phyloP scores from a whole-genome alignment of 2,797 vertebrate species.

The Otolemur crassicaudatus region DNA sequence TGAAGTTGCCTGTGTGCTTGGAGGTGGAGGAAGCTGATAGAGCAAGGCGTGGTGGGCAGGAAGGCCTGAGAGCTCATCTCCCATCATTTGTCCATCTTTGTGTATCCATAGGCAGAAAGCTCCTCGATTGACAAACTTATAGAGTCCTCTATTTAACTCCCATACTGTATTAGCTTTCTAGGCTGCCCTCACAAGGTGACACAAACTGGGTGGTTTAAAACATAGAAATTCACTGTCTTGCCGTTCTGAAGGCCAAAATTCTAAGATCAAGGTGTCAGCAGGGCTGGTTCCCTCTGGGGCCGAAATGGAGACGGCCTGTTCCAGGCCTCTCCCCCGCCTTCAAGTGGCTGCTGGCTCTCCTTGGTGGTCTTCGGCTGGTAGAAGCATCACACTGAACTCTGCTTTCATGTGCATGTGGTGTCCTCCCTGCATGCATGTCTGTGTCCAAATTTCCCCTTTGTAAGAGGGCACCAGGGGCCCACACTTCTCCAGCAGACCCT shows the following conservation, averaged over 20 bases:
- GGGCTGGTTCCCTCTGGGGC: neutral
- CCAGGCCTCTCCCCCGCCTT: neutral
- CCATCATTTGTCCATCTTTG: neutral
- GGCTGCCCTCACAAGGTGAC: neutral
- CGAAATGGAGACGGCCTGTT: neutral
- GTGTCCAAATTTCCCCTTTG: neutral
- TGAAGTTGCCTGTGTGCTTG: rapidly evolving
- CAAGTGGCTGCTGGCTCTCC: neutral
- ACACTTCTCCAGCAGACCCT: neutral
- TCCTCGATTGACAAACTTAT: neutral
- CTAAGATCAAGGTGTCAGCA: neutral
- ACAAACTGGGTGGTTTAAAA: neutral
- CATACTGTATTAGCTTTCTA: neutral
- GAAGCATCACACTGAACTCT: neutral
- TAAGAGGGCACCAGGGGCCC: neutral
- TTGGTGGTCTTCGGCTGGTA: neutral
- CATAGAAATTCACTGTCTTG: neutral
- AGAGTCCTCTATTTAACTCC: neutral
- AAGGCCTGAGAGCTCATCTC: neutral
- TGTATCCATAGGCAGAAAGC: neutral
- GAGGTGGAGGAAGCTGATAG: neutral
- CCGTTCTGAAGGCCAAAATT: neutral
- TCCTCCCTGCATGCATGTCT: neutral
- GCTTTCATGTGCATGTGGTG: neutral
- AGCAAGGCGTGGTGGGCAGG: neutral